Evolutionary conservation across 2,113 vertebrate genomes (phyloP).

Genomic region (Litocranius walleri): DNA sequence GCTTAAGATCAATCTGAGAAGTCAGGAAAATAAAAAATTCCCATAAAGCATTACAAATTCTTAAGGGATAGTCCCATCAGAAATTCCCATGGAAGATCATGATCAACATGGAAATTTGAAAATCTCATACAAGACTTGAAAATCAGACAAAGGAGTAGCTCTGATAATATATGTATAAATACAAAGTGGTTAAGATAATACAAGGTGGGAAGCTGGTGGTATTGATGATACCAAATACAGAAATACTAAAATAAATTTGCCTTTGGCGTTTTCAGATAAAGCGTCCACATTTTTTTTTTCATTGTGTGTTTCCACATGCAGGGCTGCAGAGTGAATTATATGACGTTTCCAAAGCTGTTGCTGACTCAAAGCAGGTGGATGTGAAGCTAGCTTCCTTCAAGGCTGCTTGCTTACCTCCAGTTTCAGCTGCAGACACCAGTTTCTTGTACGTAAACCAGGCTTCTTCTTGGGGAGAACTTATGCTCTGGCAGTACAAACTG

Average conservation of each 20-base stretch:
- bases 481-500: background rate
- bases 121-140: background rate
- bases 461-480: background rate
- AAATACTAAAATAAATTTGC: background rate
- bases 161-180: background rate
- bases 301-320: conserved; percentile 35
- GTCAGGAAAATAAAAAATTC: background rate
- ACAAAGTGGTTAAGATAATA: background rate
- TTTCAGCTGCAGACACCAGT: conserved; percentile 28
- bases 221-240: background rate
- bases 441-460: conserved; percentile 61
- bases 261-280: background rate
- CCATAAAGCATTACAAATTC: background rate
- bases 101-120: background rate
- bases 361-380: conserved; percentile 56
- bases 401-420: conserved; percentile 4
- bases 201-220: background rate
- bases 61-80: background rate
- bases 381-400: conserved; percentile 66
- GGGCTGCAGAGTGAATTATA: conserved; percentile 72
- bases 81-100: background rate
- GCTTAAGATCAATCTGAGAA: background rate
- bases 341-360: conserved; percentile 59
- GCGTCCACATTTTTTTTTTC: background rate
- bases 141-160: background rate